Base-by-base conservation (phyloP, 2,888 invertebrate species). In the Amiota mariae region DNA sequence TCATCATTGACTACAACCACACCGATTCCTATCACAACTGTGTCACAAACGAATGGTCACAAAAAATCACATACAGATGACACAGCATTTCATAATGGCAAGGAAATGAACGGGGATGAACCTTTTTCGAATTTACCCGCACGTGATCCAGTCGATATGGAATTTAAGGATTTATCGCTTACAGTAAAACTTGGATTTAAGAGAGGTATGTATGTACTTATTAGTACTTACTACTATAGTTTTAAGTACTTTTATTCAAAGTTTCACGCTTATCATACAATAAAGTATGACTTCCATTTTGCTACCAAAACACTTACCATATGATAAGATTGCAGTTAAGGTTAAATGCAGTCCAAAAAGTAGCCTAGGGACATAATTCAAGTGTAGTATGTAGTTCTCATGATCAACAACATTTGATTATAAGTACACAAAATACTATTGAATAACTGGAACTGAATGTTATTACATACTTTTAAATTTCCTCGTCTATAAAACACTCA, bases 121-220 rank as follows among this genome's bases (percentile, higher is more conserved):
- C 79, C 87, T 1, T 84, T 90, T 20, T 87, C 89, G 20, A 88
- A 89, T 78, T 79, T 90, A 71, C 90, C 90, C 10, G 77, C 86
- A 9, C 90, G 90, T 64, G 91, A 93, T 13, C 92, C 92, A 1
- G 92, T 95, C 51, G 94, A 95, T 85, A 93, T 96, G 77, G 92
- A 92, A 79, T 96, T 96, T 88, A 93, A 93, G 75, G 93, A 95
- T 85, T 92, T 96, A 77, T 92, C 92, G 0, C 95, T 94, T 85
- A 94, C 92, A 0, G 95, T 95, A 18, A 92, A 92, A 54, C 90
- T 94, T 74, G 95, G 95, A 78, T 93, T 93, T 54, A 92, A 93
- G 84, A 94, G 93, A 93, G 95, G 95, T 95, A 88, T 90, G 95
- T 95, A 88, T 90, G 90, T 85, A 20, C 15, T 48, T 51, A 36